Base-by-base conservation (phyloP, 2,888 invertebrate species). In the Athetis lepigone region DNA sequence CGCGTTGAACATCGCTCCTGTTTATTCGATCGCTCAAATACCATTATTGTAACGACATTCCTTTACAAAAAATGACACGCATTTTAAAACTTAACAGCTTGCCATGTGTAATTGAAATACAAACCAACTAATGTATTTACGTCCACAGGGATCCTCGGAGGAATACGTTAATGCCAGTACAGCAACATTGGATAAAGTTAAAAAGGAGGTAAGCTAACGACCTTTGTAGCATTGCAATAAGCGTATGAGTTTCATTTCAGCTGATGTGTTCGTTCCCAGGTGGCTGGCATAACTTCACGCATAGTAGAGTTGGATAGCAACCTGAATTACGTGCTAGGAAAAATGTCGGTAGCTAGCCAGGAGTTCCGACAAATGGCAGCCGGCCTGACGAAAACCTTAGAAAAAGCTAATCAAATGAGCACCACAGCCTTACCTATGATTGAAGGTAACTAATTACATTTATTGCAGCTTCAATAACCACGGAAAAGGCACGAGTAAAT, bases 301-400 rank as follows among this genome's bases (percentile, higher is more conserved):
- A 97, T 98, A 96, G 86, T 95, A 1, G 97, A 97, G 85, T 97
- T 98, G 27, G 97, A 97, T 75, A 96, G 96, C 55, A 97, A 98
- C 88, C 94, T 98, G 67, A 98, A 98, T 90, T 98, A 96, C 85
- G 95, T 98, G 46, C 90, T 98, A 65, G 98, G 98, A 6, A 95
- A 97, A 59, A 91, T 98, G 61, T 97, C 97, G 0, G 91, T 98
- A 7, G 97, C 98, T 33, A 97, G 98, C 1, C 97, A 97, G 78
- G 98, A 98, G 89, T 98, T 98, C 90, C 97, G 97, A 83, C 96
- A 96, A 83, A 98, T 98, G 73, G 98, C 98, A 86, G 92, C 95
- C 0, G 97, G 97, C 0, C 93, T 98, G 0, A 97, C 97, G 0
- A 95, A 96, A 13, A 97, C 97, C 0, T 87, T 98, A 56, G 96